A percentile compares a stretch with the other conserved stretches of the same genome.
phyloP scores from a whole-genome alignment of 1,140 invertebrate genomes.

The Nephotettix cincticeps region DNA sequence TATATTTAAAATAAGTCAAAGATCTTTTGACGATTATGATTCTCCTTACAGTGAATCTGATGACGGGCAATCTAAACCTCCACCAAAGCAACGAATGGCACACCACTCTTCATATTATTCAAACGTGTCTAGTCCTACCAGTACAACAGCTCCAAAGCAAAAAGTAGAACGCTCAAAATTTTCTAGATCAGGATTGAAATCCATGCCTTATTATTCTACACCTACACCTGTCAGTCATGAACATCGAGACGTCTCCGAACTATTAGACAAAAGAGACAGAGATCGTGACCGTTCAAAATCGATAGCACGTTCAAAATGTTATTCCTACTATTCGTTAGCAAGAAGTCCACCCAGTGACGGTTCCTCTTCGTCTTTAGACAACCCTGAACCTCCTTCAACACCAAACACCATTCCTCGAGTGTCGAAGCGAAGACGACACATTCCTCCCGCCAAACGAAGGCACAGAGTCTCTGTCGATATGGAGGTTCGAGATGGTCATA shows the following conservation, averaged over 20 bases:
- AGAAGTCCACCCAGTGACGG: constrained; percentile 44
- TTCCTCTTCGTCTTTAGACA: constrained; percentile 42
- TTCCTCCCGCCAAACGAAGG: constrained; percentile 33
- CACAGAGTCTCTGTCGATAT: constrained; percentile 33
- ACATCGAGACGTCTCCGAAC: constrained; percentile 25
- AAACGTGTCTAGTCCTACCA: constrained; percentile 24
- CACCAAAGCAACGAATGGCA: constrained; percentile 3
- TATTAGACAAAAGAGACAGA: not conserved
- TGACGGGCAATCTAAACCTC: constrained; percentile 30
- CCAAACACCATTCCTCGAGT: constrained; percentile 43
- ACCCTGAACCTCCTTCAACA: constrained; percentile 37
- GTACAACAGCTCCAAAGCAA: constrained; percentile 7
- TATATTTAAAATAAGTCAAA: constrained; percentile 21
- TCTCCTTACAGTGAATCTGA: constrained; percentile 43
- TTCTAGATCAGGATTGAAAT: constrained; percentile 20
- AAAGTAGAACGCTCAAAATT: constrained; percentile 20
- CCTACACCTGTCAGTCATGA: constrained; percentile 29
- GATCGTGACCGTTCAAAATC: constrained; percentile 28
- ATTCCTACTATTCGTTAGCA: constrained; percentile 44
- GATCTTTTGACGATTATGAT: constrained; percentile 43
- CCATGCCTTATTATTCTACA: constrained; percentile 34
- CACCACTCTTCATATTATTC: constrained; percentile 15
- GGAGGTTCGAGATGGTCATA: constrained; percentile 34
- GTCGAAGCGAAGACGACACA: constrained; percentile 39
- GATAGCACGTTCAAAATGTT: constrained; percentile 40